Conservation (phyloP, 1,140 invertebrate species). For the Cydia splendana region DNA sequence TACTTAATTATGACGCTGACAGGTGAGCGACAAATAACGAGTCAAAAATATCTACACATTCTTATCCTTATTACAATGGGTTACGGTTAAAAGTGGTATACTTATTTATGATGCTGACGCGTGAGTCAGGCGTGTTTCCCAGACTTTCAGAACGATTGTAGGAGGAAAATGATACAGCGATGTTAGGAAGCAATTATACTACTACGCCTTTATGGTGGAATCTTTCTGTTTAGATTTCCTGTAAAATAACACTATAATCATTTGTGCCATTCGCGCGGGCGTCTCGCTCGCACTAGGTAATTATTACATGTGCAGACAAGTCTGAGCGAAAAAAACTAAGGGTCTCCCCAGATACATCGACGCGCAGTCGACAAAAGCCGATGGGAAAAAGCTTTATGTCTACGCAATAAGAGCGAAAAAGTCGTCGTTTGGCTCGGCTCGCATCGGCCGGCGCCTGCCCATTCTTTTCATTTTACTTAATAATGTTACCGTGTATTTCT, state of each 20-base stretch:
- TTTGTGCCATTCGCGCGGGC: too few species aligned
- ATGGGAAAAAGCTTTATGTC: too few species aligned
- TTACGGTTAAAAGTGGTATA: not conserved
- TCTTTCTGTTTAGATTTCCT: not conserved
- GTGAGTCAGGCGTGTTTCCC: constrained; percentile 9
- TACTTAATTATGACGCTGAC: not conserved
- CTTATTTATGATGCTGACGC: not conserved
- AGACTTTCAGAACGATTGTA: constrained; percentile 13
- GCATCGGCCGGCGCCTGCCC: too few species aligned
- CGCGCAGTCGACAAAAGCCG: too few species aligned
- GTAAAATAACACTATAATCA: not conserved
- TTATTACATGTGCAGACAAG: too few species aligned
- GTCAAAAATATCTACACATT: not conserved
- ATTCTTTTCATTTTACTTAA: too few species aligned
- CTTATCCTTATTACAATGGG: not conserved
- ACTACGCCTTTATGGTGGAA: not conserved
- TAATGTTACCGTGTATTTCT: too few species aligned
- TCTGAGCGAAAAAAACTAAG: too few species aligned
- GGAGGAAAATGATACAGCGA: constrained; percentile 10
- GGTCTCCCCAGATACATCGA: too few species aligned
- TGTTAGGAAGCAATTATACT: constrained; percentile 9
- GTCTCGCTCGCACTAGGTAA: too few species aligned
- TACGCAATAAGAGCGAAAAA: too few species aligned
- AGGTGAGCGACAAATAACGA: not conserved
- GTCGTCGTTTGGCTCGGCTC: too few species aligned